Evolutionary conservation across 2,888 invertebrate species (phyloP).

Genomic region (Helleia helle): DNA sequence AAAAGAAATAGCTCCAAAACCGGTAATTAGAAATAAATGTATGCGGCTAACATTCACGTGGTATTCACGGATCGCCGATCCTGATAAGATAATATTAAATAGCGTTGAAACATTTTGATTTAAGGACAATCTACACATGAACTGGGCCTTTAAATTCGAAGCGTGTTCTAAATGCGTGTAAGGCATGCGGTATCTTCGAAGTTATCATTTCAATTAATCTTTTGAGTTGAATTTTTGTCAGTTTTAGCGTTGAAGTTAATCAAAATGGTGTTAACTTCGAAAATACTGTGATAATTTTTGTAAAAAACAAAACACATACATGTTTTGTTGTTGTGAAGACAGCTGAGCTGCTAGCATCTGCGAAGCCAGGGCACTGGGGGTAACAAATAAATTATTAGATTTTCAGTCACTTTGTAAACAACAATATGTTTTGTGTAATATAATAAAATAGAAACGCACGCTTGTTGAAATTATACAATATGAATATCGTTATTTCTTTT

Average conservation of each 20-base stretch:
- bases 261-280: constrained; percentile 28
- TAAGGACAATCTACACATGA: constrained; percentile 62
- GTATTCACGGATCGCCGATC: constrained; percentile 63
- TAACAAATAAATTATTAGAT: constrained; percentile 66
- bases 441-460: constrained; percentile 44
- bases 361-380: constrained; percentile 96
- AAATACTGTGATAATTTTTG: constrained; percentile 41
- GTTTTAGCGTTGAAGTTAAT: background rate
- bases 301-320: constrained; percentile 83
- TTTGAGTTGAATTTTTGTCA: background rate
- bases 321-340: constrained; percentile 94
- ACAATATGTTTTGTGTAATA: background rate
- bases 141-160: constrained; percentile 48
- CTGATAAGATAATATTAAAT: constrained; percentile 66
- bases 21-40: constrained; percentile 69
- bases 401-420: constrained; percentile 29
- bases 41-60: constrained; percentile 62
- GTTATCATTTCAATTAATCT: constrained; percentile 32
- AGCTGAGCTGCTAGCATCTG: constrained; percentile 96
- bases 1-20: constrained; percentile 63
- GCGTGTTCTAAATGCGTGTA: constrained; percentile 66
- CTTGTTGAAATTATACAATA: constrained; percentile 23
- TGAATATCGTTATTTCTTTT: too few relatives aligned
- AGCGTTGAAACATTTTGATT: constrained; percentile 73
- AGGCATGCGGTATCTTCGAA: constrained; percentile 46